Conservation (phyloP, 2,888 invertebrate genomes). For the Patella ulyssiponensis region DNA sequence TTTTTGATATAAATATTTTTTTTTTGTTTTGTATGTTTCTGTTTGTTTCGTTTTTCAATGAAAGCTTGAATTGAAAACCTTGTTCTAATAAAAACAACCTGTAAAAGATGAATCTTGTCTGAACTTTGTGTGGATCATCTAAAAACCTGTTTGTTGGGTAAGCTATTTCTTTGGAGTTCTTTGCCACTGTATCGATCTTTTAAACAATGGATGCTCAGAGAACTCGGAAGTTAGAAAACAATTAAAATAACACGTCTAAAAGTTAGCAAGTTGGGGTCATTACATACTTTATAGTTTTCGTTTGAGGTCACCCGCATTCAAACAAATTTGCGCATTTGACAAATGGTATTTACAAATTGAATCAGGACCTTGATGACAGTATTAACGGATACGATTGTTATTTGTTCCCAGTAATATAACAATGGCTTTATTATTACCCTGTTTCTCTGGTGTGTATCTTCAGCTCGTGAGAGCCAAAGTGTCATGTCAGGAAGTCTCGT, state of each 20-base stretch:
- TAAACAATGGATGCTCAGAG: background rate
- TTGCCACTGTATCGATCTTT: too few relatives aligned
- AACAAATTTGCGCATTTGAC: constrained; percentile 4
- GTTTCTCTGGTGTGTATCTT: background rate
- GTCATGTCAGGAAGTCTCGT: constrained; percentile 6
- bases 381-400: constrained; percentile 9
- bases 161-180: too few relatives aligned
- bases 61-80: too few relatives aligned
- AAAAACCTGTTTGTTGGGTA: too few relatives aligned
- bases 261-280: constrained; percentile 7
- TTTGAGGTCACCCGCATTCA: background rate
- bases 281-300: constrained; percentile 4
- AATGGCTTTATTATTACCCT: background rate
- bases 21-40: too few relatives aligned
- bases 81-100: too few relatives aligned
- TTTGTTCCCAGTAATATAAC: background rate
- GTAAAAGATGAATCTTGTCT: too few relatives aligned
- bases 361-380: background rate
- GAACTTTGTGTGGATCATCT: too few relatives aligned
- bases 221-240: background rate
- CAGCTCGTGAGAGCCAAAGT: constrained; percentile 9
- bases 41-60: too few relatives aligned
- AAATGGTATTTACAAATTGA: background rate
- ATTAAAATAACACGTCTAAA: constrained; percentile 11
- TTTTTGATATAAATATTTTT: too few relatives aligned